Base-by-base conservation (phyloP, 35 echinoderm and acorn worm species). In the Lytechinus variegatus region DNA sequence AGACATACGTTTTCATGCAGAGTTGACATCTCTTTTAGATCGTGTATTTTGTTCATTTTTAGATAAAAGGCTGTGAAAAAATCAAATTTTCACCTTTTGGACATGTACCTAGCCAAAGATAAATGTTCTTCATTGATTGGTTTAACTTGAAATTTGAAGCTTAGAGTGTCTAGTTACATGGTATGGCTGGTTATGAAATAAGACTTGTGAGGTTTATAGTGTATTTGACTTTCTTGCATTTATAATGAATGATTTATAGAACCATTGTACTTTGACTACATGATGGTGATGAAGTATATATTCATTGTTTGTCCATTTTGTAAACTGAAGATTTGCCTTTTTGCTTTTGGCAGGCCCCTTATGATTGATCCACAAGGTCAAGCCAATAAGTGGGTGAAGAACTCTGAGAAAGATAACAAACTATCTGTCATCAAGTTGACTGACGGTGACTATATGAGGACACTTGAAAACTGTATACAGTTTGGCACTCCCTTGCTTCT, bases 281-380 rank as follows among this genome's bases (percentile, higher is more conserved):
- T n/a, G 19, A 24, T 79, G n/a, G 0, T 72, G 12, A 79, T 24
- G 16, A 79, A 24, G 21, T 24, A 3, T 79, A 24, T n/a, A 19
- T 79, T 79, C 66, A 58, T 9, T 58, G 56, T 24, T 5, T 79
- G 21, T 44, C 16, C 14, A 79, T 24, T n/a, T 24, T n/a, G 19
- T 16, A 79, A 79, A 79, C 8, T n/a, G n/a, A 24, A 79, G 19
- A 24, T 24, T n/a, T 79, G 66, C 61, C 54, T 95, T 28, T 72
- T 52, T 86, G 7, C 9, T 89, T 53, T 89, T 53, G 79, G 4
- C 96, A 99, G 98, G 98, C 98, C 98, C 53, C 60, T 99, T 13
- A 99, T 99, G 98, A 99, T 99, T 27, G 98, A 99, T 87, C 98
- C 98, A 8, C 98, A 99, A 95, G 98, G 98, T 66, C 98, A 99